Evolutionary conservation across 1,140 invertebrate species (phyloP).

Genomic region (Dendrolimus punctatus): DNA sequence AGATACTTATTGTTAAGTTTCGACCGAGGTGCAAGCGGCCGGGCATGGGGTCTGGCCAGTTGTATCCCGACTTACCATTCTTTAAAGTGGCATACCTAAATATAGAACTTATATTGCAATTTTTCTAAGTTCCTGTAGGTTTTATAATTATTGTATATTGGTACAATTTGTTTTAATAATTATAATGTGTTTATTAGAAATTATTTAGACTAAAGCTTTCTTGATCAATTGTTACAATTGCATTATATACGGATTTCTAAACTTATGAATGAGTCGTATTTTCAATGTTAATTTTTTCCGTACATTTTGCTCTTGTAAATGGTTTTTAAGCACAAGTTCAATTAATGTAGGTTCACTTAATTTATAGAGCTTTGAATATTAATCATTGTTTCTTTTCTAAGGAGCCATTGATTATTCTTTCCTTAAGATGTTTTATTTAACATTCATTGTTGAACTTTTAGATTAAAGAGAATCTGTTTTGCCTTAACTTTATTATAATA

Average conservation of each 20-base stretch:
- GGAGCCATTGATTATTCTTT: constrained; percentile 32
- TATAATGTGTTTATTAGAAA: constrained; percentile 65
- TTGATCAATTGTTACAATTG: constrained; percentile 37
- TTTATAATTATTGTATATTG: constrained; percentile 68
- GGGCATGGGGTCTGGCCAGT: constrained; percentile 32
- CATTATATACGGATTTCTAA: constrained; percentile 33
- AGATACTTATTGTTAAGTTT: constrained; percentile 46
- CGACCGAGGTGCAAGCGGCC: constrained; percentile 14
- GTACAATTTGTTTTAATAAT: constrained; percentile 70
- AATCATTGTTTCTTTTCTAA: constrained; percentile 44
- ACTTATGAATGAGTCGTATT: not conserved
- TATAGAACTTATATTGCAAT: constrained; percentile 71
- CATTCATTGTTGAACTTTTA: constrained; percentile 68
- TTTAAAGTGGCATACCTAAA: constrained; percentile 70
- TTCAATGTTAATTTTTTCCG: constrained; percentile 9
- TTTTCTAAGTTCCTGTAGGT: constrained; percentile 71
- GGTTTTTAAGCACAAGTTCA: constrained; percentile 64
- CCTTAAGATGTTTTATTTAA: constrained; percentile 66
- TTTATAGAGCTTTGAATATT: constrained; percentile 52
- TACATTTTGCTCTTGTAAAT: constrained; percentile 51
- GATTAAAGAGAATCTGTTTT: constrained; percentile 68
- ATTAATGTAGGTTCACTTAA: constrained; percentile 65
- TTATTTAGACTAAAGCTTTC: constrained; percentile 61
- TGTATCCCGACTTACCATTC: constrained; percentile 46
- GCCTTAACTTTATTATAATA: constrained; percentile 59